Evolutionary conservation across 2,113 vertebrate genomes (phyloP).

Genomic region (Tylochromis polylepis): DNA sequence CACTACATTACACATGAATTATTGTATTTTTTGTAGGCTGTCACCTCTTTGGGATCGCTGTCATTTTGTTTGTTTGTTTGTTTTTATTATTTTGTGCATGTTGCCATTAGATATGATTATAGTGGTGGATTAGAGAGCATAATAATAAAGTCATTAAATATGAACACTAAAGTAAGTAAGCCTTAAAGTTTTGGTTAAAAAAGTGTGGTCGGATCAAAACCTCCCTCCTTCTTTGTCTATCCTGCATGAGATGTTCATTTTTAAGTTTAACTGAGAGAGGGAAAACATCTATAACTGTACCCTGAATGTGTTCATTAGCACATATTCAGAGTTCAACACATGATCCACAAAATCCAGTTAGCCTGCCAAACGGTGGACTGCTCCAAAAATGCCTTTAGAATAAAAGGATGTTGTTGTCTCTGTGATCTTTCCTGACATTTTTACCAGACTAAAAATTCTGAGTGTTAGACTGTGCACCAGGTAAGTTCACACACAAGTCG

Average conservation of each 20-base stretch:
- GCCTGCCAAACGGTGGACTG: background rate
- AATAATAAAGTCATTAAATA: background rate
- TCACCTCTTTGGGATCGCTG: background rate
- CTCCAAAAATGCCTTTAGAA: background rate
- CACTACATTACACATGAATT: background rate
- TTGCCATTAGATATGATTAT: background rate
- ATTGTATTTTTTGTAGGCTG: background rate
- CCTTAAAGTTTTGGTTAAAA: background rate
- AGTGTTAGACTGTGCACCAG: background rate
- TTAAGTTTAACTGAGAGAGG: background rate
- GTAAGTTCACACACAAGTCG: background rate
- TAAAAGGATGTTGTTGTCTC: background rate
- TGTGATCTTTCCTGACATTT: background rate
- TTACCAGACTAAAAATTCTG: background rate
- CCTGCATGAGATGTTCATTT: background rate
- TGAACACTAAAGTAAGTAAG: background rate
- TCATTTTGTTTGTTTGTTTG: fast-evolving
- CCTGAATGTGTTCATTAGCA: background rate
- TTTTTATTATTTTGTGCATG: background rate
- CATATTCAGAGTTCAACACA: background rate
- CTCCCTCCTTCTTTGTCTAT: background rate
- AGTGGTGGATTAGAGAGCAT: background rate
- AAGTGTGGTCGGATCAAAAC: background rate
- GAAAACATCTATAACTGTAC: background rate
- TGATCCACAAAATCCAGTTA: background rate